These are phyloP conservation scores for Caranx ignobilis DNA, from an alignment of 2,113 vertebrate genomes.

Conservation along the genomic window DNA sequence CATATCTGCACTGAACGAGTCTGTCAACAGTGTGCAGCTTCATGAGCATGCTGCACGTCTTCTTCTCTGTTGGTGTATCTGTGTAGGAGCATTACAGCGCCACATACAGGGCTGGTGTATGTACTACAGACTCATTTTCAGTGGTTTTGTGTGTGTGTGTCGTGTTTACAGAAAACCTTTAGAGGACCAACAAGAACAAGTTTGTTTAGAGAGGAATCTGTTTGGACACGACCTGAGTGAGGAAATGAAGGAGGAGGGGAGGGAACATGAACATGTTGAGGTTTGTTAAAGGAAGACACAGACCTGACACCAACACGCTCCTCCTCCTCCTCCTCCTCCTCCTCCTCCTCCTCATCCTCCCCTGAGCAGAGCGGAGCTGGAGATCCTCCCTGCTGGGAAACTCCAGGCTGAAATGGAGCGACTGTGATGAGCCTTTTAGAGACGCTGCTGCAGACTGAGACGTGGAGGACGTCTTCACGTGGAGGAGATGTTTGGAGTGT, in stretches of 20 bases:
- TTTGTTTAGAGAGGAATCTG: too few species aligned
- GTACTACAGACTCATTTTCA: too few species aligned
- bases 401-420: conserved; percentile 63
- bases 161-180: too few species aligned
- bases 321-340: conserved; percentile 43
- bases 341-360: conserved; percentile 38
- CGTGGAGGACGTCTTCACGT: conserved; percentile 58
- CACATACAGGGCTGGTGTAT: too few species aligned
- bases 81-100: too few species aligned
- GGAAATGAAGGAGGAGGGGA: not conserved
- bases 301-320: too few species aligned
- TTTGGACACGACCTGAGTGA: not conserved
- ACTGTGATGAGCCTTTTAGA: conserved; percentile 54
- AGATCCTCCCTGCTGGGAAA: conserved; percentile 56
- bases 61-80: too few species aligned
- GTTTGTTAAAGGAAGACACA: conserved; percentile 48
- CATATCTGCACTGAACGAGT: too few species aligned
- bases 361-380: conserved; percentile 38
- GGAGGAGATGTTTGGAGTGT: conserved; percentile 49
- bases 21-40: too few species aligned
- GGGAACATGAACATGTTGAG: conserved; percentile 10
- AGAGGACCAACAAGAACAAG: too few species aligned
- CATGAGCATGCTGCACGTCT: too few species aligned
- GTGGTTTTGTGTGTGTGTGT: too few species aligned
- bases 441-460: conserved; percentile 51